phyloP scores from a whole-genome alignment of 2,113 vertebrate genomes.

The Felis chaus region DNA sequence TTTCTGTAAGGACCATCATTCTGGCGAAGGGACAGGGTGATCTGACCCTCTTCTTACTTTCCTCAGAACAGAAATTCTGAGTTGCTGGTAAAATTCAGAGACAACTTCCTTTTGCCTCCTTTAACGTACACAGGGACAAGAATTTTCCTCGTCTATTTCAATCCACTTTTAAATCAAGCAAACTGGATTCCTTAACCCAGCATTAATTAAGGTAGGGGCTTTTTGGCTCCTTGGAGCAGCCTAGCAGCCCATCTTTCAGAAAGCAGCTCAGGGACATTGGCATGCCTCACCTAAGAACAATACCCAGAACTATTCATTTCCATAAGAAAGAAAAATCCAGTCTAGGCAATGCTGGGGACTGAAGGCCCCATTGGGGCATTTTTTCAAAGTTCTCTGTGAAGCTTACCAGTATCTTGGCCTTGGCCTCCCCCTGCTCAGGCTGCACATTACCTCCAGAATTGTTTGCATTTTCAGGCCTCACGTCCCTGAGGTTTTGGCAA shows the following conservation, averaged over 20 bases:
- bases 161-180: not conserved
- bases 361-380: not conserved
- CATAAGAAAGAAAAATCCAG: not conserved
- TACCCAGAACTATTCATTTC: slow-evolving; percentile 24
- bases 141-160: not conserved
- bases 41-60: not conserved
- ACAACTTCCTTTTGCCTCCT: not conserved
- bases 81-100: not conserved
- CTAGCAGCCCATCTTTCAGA: not conserved
- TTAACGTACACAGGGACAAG: not conserved
- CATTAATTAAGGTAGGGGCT: not conserved
- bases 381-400: not conserved
- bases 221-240: not conserved
- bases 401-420: not conserved
- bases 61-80: not conserved
- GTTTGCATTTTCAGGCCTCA: slow-evolving; percentile 10
- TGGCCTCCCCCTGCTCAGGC: not conserved
- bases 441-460: not conserved
- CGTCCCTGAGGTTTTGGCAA: not conserved
- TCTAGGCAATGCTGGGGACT: not conserved
- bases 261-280: not conserved
- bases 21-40: not conserved
- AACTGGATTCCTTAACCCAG: not conserved
- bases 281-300: not conserved
- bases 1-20: not conserved